phyloP scores from a whole-genome alignment of 2,113 vertebrate species.

The Asarcornis scutulata region DNA sequence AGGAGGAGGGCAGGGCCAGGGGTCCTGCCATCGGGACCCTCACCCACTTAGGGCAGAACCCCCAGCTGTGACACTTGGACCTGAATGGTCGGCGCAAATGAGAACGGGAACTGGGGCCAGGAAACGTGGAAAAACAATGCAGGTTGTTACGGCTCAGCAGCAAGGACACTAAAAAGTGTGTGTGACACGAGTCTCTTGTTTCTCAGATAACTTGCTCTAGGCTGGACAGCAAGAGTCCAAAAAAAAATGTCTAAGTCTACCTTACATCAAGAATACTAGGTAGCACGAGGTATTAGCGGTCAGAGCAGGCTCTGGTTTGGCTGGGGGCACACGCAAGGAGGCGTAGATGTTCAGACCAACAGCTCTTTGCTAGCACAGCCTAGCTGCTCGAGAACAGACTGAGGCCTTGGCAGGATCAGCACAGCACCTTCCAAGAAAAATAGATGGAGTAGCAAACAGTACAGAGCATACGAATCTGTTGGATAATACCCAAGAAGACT shows the following conservation, averaged over 20 bases:
- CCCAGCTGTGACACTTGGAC: background rate
- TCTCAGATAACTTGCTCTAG: background rate
- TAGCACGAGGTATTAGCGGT: background rate
- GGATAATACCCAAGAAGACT: background rate
- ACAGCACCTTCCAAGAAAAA: background rate
- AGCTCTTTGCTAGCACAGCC: background rate
- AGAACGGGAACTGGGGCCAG: accelerated
- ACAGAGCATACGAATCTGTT: background rate
- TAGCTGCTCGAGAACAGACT: background rate
- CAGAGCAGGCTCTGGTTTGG: background rate
- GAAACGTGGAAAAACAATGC: background rate
- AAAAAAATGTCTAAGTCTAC: background rate
- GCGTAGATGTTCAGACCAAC: accelerated
- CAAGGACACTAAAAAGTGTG: background rate
- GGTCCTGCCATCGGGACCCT: background rate
- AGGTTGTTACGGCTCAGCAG: background rate
- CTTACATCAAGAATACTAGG: background rate
- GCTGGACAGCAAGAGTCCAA: background rate
- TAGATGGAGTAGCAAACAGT: background rate
- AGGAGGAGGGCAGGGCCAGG: background rate
- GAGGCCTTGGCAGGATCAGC: background rate
- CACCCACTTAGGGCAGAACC: background rate
- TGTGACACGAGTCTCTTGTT: background rate
- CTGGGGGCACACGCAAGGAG: background rate
- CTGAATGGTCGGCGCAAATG: background rate